These are phyloP conservation scores for Sinopyrophorus schimmeli DNA, from an alignment of 2,888 invertebrate genomes.

Conservation along the genomic window DNA sequence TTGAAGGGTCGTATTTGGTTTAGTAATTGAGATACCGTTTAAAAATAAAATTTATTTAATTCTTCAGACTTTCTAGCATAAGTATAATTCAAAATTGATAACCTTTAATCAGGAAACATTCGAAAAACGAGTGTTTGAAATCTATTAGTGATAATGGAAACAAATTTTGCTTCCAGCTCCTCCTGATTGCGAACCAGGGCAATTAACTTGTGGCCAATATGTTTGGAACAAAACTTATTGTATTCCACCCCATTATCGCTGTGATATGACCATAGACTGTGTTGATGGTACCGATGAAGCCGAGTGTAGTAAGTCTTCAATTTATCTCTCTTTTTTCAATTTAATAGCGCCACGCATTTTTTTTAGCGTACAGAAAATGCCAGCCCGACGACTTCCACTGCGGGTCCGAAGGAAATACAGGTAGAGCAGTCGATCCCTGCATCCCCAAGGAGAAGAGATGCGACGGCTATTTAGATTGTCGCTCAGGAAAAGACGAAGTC, in stretches of 20 bases:
- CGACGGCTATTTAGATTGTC: slow-evolving; percentile 88
- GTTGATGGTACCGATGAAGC: slow-evolving; percentile 94
- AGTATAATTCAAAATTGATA: too few relatives aligned
- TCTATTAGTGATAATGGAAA: too few relatives aligned
- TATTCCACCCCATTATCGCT: slow-evolving; percentile 89
- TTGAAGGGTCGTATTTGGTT: too few relatives aligned
- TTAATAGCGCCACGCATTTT: too few relatives aligned
- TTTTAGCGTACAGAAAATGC: slow-evolving; percentile 89
- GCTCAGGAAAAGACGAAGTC: slow-evolving; percentile 80
- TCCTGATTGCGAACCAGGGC: slow-evolving; percentile 90
- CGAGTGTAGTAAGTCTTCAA: slow-evolving; percentile 83
- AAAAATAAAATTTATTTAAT: too few relatives aligned
- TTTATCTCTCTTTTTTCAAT: background rate
- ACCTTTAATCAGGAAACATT: too few relatives aligned
- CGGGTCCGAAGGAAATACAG: slow-evolving; percentile 65
- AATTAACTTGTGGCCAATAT: slow-evolving; percentile 91
- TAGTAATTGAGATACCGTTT: too few relatives aligned
- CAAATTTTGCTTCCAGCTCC: slow-evolving; percentile 85
- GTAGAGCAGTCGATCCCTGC: slow-evolving; percentile 73
- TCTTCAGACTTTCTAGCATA: too few relatives aligned
- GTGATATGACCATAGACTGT: slow-evolving; percentile 95
- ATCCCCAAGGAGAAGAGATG: slow-evolving; percentile 87
- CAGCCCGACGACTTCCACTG: slow-evolving; percentile 87
- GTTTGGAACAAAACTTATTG: slow-evolving; percentile 96
- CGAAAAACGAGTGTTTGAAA: too few relatives aligned